These are phyloP conservation scores for Onychostruthus taczanowskii DNA, from an alignment of 2,113 vertebrate species.

Conservation along the genomic window DNA sequence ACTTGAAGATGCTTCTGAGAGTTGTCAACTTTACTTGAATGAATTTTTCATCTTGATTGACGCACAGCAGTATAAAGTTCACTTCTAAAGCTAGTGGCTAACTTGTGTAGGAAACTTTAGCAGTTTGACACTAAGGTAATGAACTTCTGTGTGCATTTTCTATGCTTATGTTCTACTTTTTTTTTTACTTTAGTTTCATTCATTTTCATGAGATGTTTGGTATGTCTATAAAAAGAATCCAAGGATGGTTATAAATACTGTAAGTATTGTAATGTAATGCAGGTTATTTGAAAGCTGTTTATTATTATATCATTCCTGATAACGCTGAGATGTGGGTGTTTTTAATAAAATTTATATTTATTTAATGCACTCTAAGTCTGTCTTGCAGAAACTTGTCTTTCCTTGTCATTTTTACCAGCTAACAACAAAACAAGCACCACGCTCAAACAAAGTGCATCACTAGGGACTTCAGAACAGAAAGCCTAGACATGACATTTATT, in stretches of 20 bases:
- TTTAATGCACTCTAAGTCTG: constrained; percentile 87
- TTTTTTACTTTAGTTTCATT: constrained; percentile 75
- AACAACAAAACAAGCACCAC: background rate
- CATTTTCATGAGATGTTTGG: constrained; percentile 84
- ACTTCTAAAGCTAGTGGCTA: constrained; percentile 86
- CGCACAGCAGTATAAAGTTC: constrained; percentile 80
- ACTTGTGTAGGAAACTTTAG: constrained; percentile 82
- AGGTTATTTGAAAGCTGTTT: constrained; percentile 99
- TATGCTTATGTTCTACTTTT: constrained; percentile 76
- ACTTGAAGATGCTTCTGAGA: constrained; percentile 94
- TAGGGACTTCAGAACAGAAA: background rate
- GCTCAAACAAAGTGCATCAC: background rate
- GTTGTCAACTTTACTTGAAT: constrained; percentile 98
- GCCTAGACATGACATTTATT: background rate
- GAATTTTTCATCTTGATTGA: constrained; percentile 87
- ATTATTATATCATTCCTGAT: constrained; percentile 99
- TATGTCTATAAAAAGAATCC: constrained; percentile 85
- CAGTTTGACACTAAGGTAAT: constrained; percentile 94
- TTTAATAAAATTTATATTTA: constrained; percentile 99
- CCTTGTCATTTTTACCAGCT: background rate
- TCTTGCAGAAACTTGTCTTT: constrained; percentile 51
- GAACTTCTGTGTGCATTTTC: constrained; percentile 82
- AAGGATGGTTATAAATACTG: constrained; percentile 95
- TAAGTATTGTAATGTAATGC: constrained; percentile 99
- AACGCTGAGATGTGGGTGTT: constrained; percentile 98